Percentiles rank a stretch among this genome's conserved stretches.
These are phyloP conservation scores for Branchipolynoe longqiensis DNA, from an alignment of 2,888 invertebrate genomes.

Conservation along the genomic window DNA sequence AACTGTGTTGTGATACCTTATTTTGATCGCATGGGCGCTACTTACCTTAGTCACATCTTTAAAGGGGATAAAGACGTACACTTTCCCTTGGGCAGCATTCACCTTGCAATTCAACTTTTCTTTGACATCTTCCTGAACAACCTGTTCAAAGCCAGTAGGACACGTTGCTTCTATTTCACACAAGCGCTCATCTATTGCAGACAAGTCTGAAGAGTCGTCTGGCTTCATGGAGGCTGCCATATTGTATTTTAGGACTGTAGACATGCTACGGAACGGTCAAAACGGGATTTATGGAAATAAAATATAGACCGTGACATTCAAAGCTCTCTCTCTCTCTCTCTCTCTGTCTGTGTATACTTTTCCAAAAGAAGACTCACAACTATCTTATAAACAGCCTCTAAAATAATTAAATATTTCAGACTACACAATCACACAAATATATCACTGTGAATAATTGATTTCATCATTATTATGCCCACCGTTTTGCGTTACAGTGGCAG, in stretches of 20 bases:
- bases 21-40: not conserved
- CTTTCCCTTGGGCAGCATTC: conserved; percentile 62
- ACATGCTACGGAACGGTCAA: not conserved
- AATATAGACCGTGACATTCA: not conserved
- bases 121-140: conserved; percentile 80
- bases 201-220: not conserved
- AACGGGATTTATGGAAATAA: not conserved
- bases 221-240: conserved; percentile 61
- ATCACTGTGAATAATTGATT: too few relatives aligned
- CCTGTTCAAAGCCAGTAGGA: conserved; percentile 82
- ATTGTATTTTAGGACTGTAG: conserved; percentile 25
- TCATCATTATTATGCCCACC: too few relatives aligned
- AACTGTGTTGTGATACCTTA: conserved; percentile 20
- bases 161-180: conserved; percentile 82
- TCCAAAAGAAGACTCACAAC: not conserved
- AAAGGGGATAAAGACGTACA: conserved; percentile 61
- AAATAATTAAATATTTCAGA: too few relatives aligned
- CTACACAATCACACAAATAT: too few relatives aligned
- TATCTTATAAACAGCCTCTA: too few relatives aligned
- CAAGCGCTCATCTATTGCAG: conserved; percentile 51
- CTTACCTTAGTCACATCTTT: conserved; percentile 53
- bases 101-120: conserved; percentile 74
- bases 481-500: not conserved
- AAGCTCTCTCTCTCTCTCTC: not conserved
- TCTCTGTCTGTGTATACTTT: not conserved